Percentiles rank a stretch among this genome's conserved stretches.
phyloP scores from a whole-genome alignment of 2,888 invertebrate species.

The Taenaris catops region DNA sequence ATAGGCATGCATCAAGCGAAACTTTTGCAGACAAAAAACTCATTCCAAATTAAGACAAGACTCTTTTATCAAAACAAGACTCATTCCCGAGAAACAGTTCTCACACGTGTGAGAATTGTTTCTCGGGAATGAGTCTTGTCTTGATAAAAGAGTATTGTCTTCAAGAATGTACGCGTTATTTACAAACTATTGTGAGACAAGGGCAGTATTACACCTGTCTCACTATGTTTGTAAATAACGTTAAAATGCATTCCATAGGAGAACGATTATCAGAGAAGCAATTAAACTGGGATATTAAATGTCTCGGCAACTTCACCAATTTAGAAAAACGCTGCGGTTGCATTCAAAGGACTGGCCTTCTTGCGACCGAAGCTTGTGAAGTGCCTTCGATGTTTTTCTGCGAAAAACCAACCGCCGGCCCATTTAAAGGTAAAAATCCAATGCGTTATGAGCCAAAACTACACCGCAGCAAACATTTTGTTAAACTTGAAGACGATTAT shows the following conservation, averaged over 20 bases:
- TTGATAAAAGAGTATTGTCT: no score
- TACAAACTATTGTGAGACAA: no score
- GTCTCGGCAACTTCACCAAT: slow-evolving; percentile 24
- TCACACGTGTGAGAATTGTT: no score
- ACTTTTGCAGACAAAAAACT: no score
- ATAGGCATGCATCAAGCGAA: no score
- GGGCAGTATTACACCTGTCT: no score
- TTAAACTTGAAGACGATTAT: slow-evolving; percentile 2
- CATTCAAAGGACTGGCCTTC: slow-evolving; percentile 36
- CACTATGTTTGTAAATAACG: no score
- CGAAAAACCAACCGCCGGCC: slow-evolving; percentile 35
- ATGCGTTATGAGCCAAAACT: not conserved
- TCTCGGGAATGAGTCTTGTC: no score
- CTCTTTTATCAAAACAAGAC: no score
- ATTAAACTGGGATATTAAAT: slow-evolving; percentile 38
- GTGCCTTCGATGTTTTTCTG: slow-evolving; percentile 43
- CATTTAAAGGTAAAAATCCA: slow-evolving; percentile 14
- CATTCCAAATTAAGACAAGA: no score
- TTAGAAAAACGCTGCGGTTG: slow-evolving; percentile 37
- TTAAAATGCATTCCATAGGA: slow-evolving; percentile 32
- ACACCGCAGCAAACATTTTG: not conserved
- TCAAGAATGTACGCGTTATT: no score
- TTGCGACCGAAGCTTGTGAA: slow-evolving; percentile 31
- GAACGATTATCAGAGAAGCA: slow-evolving; percentile 30
- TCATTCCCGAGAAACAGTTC: no score